Percentiles rank a stretch among this genome's conserved stretches.
These are phyloP conservation scores for Gryllus bimaculatus DNA, from an alignment of 1,140 invertebrate genomes.

Conservation along the genomic window DNA sequence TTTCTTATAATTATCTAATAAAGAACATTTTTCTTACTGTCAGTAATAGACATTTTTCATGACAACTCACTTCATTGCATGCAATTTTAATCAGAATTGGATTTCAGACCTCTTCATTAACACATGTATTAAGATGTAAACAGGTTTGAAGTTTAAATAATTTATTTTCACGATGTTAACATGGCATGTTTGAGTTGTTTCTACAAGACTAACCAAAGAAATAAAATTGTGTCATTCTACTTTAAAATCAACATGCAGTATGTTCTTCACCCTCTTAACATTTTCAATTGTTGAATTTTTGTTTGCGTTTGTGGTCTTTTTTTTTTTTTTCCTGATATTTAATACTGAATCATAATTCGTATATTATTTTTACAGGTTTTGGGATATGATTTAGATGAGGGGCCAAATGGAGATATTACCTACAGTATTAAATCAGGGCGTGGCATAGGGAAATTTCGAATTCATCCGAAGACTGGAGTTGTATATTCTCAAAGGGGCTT, in stretches of 20 bases:
- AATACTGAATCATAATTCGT: background rate
- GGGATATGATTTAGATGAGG: constrained; percentile 74
- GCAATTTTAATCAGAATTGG: background rate
- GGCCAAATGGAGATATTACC: constrained; percentile 66
- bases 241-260: no score
- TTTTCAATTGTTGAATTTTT: no score
- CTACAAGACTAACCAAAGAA: no score
- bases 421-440: constrained; percentile 71
- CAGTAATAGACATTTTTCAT: background rate
- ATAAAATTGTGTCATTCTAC: no score
- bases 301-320: no score
- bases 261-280: no score
- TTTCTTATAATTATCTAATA: background rate
- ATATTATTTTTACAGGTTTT: constrained; percentile 51
- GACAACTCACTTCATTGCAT: background rate
- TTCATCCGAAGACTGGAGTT: constrained; percentile 68
- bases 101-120: background rate
- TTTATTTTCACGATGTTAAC: background rate
- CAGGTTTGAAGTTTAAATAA: background rate
- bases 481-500: constrained; percentile 62
- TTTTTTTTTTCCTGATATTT: background rate
- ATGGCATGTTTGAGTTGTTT: background rate
- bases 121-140: background rate
- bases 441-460: constrained; percentile 63
- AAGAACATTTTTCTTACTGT: background rate